Base-by-base conservation (phyloP, 2,113 vertebrate genomes). In the Talpa occidentalis region DNA sequence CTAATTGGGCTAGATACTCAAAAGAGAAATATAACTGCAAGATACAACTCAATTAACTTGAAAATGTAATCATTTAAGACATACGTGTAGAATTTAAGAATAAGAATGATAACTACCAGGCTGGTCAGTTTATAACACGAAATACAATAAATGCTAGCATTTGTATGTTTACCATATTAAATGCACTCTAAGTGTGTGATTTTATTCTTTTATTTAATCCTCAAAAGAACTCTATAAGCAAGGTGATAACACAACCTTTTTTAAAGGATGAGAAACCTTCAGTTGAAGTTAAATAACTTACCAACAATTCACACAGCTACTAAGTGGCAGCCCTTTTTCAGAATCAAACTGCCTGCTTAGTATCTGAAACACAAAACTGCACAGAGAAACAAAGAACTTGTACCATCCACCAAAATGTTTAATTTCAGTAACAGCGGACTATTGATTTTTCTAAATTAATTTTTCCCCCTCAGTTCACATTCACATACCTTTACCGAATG, bases 61-160 rank as follows among this genome's bases (percentile, higher is more conserved):
- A 95, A 95, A 93, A 89, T 9, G 69, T 67, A 93, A 86, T 52
- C 78, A 90, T 32, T 95, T 24, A 81, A 35, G 30, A 90, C 26
- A 86, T 52, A 6, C 42, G 44, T 24, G 21, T 54, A 84, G 60
- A 93, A 87, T 85, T 95, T 79, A 94, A 82, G 54, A 95, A 81
- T 52, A 52, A 52, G 88, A 52, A 52, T 52, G n/a, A 79, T 17
- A 19, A 90, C 60, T 40, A 84, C 5, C 7, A 79, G 9, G 11
- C 21, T 35, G 15, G 56, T 35, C 69, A 59, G 49, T 32, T 81
- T 73, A 83, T 37, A 35, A 66, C 62, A 22, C 35, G 52, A n/a
- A 79, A 78, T 72, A 52, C 32, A 91, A 78, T 40, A 94, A 92
- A 85, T 83, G 64, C 21, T 82, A 94, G 78, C 15, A 91, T 74